Evolutionary conservation across 1,140 invertebrate genomes (phyloP).

Genomic region (Penaeus vannamei): DNA sequence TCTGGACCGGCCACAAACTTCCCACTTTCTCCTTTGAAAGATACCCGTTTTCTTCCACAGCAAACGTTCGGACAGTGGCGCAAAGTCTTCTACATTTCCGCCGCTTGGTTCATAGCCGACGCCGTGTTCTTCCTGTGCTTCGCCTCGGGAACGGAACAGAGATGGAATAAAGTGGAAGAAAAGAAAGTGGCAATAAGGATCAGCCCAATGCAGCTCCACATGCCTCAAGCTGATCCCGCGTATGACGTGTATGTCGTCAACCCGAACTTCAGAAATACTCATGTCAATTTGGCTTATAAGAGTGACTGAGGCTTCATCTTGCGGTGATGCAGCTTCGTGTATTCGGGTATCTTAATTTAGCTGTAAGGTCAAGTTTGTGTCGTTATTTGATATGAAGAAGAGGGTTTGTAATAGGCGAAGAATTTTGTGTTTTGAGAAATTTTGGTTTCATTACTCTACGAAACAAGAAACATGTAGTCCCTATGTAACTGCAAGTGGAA

Average conservation of each 20-base stretch:
- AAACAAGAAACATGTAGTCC: neutral
- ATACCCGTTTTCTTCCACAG: conserved; percentile 55
- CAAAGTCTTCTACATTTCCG: conserved; percentile 68
- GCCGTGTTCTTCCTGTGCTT: conserved; percentile 44
- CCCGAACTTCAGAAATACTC: neutral
- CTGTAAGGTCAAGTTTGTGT: neutral
- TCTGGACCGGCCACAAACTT: too few species aligned
- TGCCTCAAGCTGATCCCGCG: neutral
- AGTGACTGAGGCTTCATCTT: neutral
- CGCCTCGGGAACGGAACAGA: conserved; percentile 48
- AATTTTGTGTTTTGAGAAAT: too few species aligned
- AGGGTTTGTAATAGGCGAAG: too few species aligned
- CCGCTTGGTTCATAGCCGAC: conserved; percentile 37
- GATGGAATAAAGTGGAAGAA: conserved; percentile 35
- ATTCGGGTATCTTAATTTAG: neutral
- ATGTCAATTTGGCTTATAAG: neutral
- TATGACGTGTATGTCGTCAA: neutral
- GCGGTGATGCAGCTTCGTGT: neutral
- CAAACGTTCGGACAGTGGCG: conserved; percentile 68
- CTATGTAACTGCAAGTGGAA: neutral
- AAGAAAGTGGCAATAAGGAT: neutral
- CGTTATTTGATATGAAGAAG: neutral
- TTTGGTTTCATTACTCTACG: neutral
- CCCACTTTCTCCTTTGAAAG: neutral
- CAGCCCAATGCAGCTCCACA: neutral